Base-by-base conservation (phyloP, 2,113 vertebrate genomes). In the Triplophysa dalaica region DNA sequence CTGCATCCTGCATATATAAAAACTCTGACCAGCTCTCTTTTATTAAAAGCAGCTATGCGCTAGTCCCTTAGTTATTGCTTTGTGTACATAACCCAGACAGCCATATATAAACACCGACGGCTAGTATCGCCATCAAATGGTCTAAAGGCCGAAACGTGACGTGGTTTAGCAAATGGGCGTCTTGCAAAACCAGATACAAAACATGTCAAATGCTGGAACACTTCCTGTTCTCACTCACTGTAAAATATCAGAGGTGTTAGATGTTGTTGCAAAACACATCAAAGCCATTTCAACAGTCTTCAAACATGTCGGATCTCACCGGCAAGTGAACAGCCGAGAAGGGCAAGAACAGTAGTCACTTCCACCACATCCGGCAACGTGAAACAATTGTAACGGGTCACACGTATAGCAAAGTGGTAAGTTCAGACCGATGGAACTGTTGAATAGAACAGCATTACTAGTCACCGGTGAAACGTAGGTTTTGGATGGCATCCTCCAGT, bases 241-340 rank as follows among this genome's bases (percentile, higher is more conserved):
- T 73, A 22, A 73, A 60, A 73, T 60, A 73, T 61, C 21, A 17
- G 52, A 9, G 33, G 54, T 73, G 33, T 43, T 73, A 58, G 52
- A 21, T 38, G 54, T 61, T 60, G 33, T 56, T 6, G 33, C 54
- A 43, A 10, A 60, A 73, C 29, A 73, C 52, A 41, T 72, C 69
- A 73, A 29, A 41, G 19, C 11, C 29, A 21, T 38, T 72, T 72
- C 38, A 58, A 38, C 52, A 73, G 70, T 41, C 17, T 73, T 73
- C 70, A 73, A 22, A 73, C 54, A 73, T 73, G 43, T 61, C 70
- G 16, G 70, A 73, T 73, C 70, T 73, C 70, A 60, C 33, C 0
- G 19, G 41, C 58, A 33, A 61, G 33, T 2, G 8, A 17, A 38
- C 70, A 61, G n/a, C 33, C 17, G 33, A 41, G 29, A 60, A 60